Evolutionary conservation across 1,140 invertebrate genomes (phyloP).

Genomic region (Hestina assimilis): DNA sequence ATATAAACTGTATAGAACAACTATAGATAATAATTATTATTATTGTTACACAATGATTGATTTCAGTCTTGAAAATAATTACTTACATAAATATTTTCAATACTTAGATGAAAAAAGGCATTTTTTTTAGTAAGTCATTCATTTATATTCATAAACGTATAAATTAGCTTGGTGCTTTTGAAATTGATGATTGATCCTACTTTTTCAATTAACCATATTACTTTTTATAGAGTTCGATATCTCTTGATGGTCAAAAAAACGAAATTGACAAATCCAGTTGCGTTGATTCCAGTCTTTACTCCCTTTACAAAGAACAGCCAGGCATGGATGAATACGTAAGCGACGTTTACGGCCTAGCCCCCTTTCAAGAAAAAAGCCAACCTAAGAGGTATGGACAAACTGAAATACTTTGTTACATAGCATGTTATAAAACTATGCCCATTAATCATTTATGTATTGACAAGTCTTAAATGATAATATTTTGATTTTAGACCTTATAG

Average conservation of each 20-base stretch:
- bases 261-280: conserved; percentile 31
- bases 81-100: no score
- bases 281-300: conserved; percentile 46
- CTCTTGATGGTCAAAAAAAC: conserved; percentile 29
- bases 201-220: no score
- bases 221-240: conserved; percentile 42
- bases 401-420: not conserved
- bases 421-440: not conserved
- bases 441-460: no score
- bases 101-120: not conserved
- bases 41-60: no score
- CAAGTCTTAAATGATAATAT: no score
- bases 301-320: conserved; percentile 51
- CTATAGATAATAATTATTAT: no score
- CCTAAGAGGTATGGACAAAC: not conserved
- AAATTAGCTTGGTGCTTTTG: not conserved
- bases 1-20: no score
- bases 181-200: not conserved
- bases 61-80: no score
- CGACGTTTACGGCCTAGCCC: conserved; percentile 34
- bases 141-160: no score
- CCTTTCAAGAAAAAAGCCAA: conserved; percentile 16
- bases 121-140: no score
- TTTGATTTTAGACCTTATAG: conserved; percentile 20
- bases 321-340: conserved; percentile 43